Evolutionary conservation across 2,888 invertebrate species (phyloP), one percentile per base, ranked within the genome.

Genomic region (Drosophila falleni): DNA sequence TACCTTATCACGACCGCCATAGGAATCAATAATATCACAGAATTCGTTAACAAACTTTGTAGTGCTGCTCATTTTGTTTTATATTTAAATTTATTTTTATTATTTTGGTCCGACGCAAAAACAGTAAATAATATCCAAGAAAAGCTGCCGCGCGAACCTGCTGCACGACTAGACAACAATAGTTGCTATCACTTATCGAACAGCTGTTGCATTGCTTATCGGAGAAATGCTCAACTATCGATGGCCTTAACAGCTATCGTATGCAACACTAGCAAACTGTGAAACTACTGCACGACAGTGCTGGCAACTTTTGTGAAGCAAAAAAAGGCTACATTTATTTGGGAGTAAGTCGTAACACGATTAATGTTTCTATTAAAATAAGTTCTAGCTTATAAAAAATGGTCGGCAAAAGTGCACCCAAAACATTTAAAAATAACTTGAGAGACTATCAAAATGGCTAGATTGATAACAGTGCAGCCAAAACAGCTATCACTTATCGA

Each of bases 1-100:
- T 93, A 95, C 96, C 94, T 97, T 97, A 93, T 97, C 97, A 91
- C 97, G 94, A n/a, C 97, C 97, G 90, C 95, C 95, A 91, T 97
- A 97, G 51, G 95, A 96, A 75, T 96, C 96, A 80, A 97, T 93
- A 89, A 96, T 94, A 88, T 95, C 94, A 91, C 95, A 96, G 90
- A 95, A 94, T 93, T 94, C 94, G 90, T 94, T 85, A n/a, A 91
- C 80, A 79, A 82, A 82, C 71, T 92, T 90, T 39, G 89, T 82
- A 46, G 88, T 74, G 41, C 50, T 88, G 53, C 79, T 56, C 88
- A 89, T 91, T 29, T 53, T 74, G n/a, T 33, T 33, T 13, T 10
- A 19, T n/a, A n/a, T 16, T 31, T 29, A 29, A 47, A n/a, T 11
- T 86, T 23, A 23, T 4, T 23, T 23, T 23, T 23, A 23, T 23